Evolutionary conservation across 2,888 invertebrate genomes (phyloP).

Genomic region (Lycocerus yunnanus): DNA sequence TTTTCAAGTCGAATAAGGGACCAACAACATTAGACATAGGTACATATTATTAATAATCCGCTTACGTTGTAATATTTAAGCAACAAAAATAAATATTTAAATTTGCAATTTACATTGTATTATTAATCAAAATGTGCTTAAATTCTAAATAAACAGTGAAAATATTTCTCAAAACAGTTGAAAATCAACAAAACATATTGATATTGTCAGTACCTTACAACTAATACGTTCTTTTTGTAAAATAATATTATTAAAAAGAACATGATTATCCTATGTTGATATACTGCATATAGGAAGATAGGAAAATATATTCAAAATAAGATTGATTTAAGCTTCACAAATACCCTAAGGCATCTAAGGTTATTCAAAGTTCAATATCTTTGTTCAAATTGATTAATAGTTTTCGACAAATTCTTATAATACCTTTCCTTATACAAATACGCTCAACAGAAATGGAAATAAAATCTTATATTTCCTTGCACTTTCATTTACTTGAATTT

Average conservation of each 20-base stretch:
- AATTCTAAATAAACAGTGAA: too few relatives aligned
- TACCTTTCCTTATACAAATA: background rate
- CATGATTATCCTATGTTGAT: background rate
- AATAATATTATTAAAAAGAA: background rate
- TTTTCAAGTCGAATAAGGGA: too few relatives aligned
- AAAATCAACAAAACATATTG: too few relatives aligned
- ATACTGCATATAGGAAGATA: background rate
- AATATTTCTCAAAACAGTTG: too few relatives aligned
- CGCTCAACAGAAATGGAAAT: background rate
- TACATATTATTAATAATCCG: too few relatives aligned
- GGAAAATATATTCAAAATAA: background rate
- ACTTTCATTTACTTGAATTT: background rate
- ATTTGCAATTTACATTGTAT: too few relatives aligned
- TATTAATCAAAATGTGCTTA: too few relatives aligned
- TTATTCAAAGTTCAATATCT: background rate
- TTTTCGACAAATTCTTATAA: background rate
- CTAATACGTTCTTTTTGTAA: background rate
- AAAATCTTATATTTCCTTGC: background rate
- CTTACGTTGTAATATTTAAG: too few relatives aligned
- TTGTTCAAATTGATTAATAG: background rate
- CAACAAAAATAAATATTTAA: too few relatives aligned
- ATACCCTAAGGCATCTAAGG: background rate
- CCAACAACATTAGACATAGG: too few relatives aligned
- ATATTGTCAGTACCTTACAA: too few relatives aligned
- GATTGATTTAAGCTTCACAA: background rate